phyloP scores from a whole-genome alignment of 2,113 vertebrate genomes.

The Todiramphus chloris region DNA sequence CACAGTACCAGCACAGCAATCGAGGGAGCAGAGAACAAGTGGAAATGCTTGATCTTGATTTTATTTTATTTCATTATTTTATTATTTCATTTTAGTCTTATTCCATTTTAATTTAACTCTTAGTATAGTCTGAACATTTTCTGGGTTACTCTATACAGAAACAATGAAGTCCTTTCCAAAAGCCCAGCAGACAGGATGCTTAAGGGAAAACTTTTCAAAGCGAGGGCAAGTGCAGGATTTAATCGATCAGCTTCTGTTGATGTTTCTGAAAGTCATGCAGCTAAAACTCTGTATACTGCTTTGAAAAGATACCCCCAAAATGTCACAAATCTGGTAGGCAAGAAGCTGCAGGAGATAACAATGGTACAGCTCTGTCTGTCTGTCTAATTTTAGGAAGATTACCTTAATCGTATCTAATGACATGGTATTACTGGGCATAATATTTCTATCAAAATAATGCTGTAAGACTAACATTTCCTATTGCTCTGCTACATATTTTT shows the following conservation, averaged over 20 bases:
- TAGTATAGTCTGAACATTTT: background rate
- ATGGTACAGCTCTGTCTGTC: background rate
- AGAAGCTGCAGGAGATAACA: background rate
- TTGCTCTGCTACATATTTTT: background rate
- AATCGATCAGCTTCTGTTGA: conserved; percentile 6
- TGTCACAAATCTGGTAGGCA: conserved; percentile 14
- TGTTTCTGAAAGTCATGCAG: conserved; percentile 10
- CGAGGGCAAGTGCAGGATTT: background rate
- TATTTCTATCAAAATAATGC: background rate
- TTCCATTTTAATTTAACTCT: background rate
- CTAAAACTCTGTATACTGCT: background rate
- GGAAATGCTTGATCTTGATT: background rate
- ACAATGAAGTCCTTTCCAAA: background rate
- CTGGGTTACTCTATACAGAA: background rate
- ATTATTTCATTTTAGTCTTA: background rate
- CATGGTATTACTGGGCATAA: background rate
- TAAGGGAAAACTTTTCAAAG: conserved; percentile 28
- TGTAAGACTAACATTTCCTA: background rate
- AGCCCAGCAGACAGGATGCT: background rate
- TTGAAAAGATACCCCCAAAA: conserved; percentile 34
- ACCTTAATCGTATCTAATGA: background rate
- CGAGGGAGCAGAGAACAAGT: background rate
- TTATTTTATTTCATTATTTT: background rate
- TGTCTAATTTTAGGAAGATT: conserved; percentile 24
- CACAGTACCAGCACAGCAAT: conserved; percentile 5